These are phyloP conservation scores for Thalassarche chlororhynchos DNA, from an alignment of 2,113 vertebrate species.

Conservation along the genomic window DNA sequence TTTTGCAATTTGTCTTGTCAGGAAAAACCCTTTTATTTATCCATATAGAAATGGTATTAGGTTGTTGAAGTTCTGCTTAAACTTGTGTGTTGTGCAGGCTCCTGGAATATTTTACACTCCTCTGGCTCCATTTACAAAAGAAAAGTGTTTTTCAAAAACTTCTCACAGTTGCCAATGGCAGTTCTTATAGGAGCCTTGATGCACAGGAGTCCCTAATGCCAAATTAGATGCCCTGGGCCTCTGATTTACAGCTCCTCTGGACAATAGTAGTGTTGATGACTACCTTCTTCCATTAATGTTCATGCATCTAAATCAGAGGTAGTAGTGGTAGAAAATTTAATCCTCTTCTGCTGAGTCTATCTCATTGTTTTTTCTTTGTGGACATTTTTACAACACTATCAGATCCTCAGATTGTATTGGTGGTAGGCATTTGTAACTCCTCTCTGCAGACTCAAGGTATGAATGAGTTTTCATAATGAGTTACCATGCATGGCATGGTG, in stretches of 20 bases:
- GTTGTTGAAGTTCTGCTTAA: background rate
- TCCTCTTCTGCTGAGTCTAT: background rate
- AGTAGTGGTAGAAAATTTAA: background rate
- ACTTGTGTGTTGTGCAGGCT: background rate
- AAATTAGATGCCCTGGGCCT: background rate
- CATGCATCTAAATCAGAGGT: background rate
- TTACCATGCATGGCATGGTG: background rate
- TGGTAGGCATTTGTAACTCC: background rate
- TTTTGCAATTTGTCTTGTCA: background rate
- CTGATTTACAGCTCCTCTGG: background rate
- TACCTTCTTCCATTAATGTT: background rate
- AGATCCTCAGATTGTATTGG: background rate
- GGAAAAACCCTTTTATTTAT: background rate
- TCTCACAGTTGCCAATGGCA: background rate
- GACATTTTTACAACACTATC: background rate
- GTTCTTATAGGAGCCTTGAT: background rate
- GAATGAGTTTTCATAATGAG: background rate
- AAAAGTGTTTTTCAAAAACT: background rate
- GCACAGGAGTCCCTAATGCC: background rate
- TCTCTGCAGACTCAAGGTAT: background rate
- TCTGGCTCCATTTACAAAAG: background rate
- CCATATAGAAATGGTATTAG: background rate
- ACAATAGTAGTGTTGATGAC: background rate
- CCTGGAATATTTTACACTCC: background rate
- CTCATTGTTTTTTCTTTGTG: background rate